Evolutionary conservation across 2,888 invertebrate genomes (phyloP).

Genomic region (Archaeoteleia sp.): DNA sequence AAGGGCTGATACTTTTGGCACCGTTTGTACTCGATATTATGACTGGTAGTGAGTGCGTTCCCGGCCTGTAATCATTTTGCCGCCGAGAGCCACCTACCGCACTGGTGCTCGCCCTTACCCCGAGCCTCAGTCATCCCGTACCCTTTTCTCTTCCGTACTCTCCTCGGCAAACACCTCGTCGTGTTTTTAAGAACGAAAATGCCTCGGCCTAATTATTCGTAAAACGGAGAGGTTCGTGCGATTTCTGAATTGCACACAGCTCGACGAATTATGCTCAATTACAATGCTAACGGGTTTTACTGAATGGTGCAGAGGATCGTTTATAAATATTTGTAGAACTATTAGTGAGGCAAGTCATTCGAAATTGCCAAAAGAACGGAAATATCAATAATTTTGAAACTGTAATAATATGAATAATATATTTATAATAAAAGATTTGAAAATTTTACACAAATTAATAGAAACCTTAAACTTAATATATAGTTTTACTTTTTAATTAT

Average conservation of each 20-base stretch:
- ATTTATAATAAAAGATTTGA: too few species aligned
- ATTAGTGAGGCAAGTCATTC: too few species aligned
- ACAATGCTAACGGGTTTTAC: constrained; percentile 4
- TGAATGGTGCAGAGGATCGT: neutral
- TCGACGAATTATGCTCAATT: constrained; percentile 3
- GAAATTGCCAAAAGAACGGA: too few species aligned
- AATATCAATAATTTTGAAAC: too few species aligned
- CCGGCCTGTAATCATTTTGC: constrained; percentile 72
- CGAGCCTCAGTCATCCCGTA: neutral
- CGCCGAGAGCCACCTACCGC: constrained; percentile 73
- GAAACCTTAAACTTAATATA: too few species aligned
- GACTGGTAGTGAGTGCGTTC: constrained; percentile 67
- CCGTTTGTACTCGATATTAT: constrained; percentile 69
- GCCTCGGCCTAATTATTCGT: constrained; percentile 59
- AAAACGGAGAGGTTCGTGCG: constrained; percentile 52
- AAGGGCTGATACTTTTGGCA: constrained; percentile 59
- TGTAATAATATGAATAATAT: too few species aligned
- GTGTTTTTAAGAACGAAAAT: constrained; percentile 15
- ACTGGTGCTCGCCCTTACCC: constrained; percentile 49
- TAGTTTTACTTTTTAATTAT: too few species aligned
- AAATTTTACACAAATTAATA: too few species aligned
- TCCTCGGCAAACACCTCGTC: constrained; percentile 36
- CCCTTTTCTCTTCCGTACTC: constrained; percentile 7
- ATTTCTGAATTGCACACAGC: too few species aligned
- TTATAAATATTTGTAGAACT: too few species aligned